Evolutionary conservation across 2,888 invertebrate genomes (phyloP).

Genomic region (Molorchus minor): DNA sequence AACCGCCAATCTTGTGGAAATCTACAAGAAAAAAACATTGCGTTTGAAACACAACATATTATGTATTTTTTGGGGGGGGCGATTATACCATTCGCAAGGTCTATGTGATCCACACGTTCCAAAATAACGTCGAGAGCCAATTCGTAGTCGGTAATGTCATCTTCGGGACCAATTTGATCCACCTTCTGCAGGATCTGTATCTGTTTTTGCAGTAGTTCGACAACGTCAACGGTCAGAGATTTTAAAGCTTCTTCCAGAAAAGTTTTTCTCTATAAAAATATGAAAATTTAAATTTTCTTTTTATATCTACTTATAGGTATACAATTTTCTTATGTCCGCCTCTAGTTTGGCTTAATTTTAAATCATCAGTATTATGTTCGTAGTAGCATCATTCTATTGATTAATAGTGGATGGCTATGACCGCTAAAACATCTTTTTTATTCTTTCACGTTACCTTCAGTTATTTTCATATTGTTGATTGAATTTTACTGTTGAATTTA

Average conservation of each 20-base stretch:
- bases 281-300: not conserved
- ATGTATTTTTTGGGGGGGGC: no score
- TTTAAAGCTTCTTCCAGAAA: constrained; percentile 79
- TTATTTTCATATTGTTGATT: no score
- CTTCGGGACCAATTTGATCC: constrained; percentile 62
- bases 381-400: no score
- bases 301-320: not conserved
- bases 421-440: no score
- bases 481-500: no score
- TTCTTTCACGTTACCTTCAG: no score
- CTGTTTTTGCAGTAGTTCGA: constrained; percentile 71
- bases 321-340: not conserved
- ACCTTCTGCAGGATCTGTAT: constrained; percentile 68
- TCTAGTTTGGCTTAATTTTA: no score
- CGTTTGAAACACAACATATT: no score
- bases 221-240: constrained; percentile 75
- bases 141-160: constrained; percentile 68
- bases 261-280: constrained; percentile 68
- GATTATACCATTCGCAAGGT: constrained; percentile 76
- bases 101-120: constrained; percentile 78
- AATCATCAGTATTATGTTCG: no score
- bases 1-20: constrained; percentile 87
- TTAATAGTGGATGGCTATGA: no score
- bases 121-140: constrained; percentile 74
- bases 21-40: constrained; percentile 65